Percentiles rank a stretch among this genome's conserved stretches.
These are phyloP conservation scores for Elephantulus edwardii DNA, from an alignment of 2,113 vertebrate genomes.

Conservation along the genomic window DNA sequence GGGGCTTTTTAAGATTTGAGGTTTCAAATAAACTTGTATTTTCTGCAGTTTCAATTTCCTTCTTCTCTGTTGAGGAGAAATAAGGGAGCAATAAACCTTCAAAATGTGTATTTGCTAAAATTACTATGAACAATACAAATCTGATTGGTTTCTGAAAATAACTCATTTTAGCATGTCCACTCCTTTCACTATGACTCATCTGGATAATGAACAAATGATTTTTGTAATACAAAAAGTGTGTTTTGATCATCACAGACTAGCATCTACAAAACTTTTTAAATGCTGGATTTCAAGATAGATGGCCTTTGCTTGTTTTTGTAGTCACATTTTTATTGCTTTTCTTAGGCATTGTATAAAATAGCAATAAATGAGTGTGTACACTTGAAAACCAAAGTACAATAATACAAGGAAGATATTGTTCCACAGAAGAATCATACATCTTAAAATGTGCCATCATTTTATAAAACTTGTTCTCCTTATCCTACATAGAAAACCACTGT, in stretches of 20 bases:
- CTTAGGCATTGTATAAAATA: conserved; percentile 15
- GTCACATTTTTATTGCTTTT: conserved; percentile 46
- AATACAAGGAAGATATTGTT: conserved; percentile 34
- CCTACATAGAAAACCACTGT: conserved; percentile 40
- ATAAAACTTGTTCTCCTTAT: neutral
- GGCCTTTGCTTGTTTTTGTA: neutral
- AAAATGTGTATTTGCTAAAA: conserved; percentile 64
- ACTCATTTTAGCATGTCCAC: conserved; percentile 25
- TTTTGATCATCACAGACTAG: neutral
- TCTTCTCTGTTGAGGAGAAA: conserved; percentile 52
- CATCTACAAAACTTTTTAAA: neutral
- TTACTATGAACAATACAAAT: conserved; percentile 58
- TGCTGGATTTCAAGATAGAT: conserved; percentile 15
- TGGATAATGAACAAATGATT: conserved; percentile 11
- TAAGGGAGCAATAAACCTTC: conserved; percentile 66
- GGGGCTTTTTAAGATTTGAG: conserved; percentile 73
- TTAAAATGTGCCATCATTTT: conserved; percentile 45
- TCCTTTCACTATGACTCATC: neutral
- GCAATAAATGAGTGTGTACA: neutral
- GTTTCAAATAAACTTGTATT: conserved; percentile 69
- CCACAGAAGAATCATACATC: neutral
- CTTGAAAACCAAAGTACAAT: neutral
- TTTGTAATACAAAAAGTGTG: neutral
- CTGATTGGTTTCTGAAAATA: conserved; percentile 58
- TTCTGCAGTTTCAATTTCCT: conserved; percentile 69